Evolutionary conservation across 2,888 invertebrate species (phyloP).

Genomic region (Lymantria monacha): DNA sequence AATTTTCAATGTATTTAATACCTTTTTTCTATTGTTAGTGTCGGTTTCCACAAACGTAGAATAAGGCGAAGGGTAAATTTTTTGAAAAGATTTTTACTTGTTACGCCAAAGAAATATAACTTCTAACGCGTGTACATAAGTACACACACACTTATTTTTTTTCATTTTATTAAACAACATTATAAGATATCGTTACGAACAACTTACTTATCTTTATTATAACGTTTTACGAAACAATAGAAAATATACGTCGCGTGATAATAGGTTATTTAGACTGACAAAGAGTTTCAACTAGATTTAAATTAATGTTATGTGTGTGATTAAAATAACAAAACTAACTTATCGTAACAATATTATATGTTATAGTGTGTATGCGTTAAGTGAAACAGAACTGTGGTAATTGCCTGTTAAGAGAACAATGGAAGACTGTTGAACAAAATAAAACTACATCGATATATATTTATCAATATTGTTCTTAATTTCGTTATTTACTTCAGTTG

Average conservation of each 20-base stretch:
- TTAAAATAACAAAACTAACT: constrained; percentile 22
- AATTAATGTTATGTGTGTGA: constrained; percentile 11
- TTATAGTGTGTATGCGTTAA: constrained; percentile 20
- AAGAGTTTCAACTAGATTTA: constrained; percentile 5
- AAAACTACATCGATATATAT: constrained; percentile 39
- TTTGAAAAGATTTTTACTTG: too few relatives aligned
- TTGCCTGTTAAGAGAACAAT: constrained; percentile 50
- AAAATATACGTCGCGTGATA: constrained; percentile 14
- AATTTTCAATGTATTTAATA: too few relatives aligned
- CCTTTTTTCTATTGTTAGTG: too few relatives aligned
- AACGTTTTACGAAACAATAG: constrained; percentile 14
- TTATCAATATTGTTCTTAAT: constrained; percentile 23
- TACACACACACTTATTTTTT: too few relatives aligned
- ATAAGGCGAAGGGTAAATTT: too few relatives aligned
- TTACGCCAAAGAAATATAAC: too few relatives aligned
- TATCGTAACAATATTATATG: constrained; percentile 26
- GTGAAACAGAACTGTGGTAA: constrained; percentile 36
- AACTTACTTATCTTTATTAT: neutral
- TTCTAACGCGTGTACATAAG: too few relatives aligned
- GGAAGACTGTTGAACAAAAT: constrained; percentile 43
- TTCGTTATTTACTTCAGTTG: neutral
- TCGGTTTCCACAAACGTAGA: too few relatives aligned
- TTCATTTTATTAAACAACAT: neutral
- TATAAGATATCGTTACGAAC: neutral
- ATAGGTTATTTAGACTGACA: constrained; percentile 9